Evolutionary conservation across 2,888 invertebrate species (phyloP), one percentile per base, ranked within the genome.

Genomic region (Stictocephala bisonia): DNA sequence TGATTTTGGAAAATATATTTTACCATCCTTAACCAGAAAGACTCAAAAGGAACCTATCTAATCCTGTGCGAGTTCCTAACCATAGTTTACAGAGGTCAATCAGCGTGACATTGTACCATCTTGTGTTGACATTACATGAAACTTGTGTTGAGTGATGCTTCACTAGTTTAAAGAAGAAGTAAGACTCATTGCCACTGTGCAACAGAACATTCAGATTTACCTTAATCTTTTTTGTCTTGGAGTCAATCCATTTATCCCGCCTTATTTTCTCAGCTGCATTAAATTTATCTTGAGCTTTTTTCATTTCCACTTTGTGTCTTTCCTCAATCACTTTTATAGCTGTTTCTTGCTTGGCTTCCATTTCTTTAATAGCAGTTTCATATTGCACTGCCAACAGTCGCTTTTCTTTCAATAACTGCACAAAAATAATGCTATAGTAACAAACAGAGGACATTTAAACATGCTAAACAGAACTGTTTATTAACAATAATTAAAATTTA

Each of bases 211-310:
- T 18, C 35, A 35, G 13, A 41, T 9, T 18, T n/a, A 92, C 93
- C 87, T 94, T 93, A 69, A 94, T 94, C 84, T 94, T 94, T 80
- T 93, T 91, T 2, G 94, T 94, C 83, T 93, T 94, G 72, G 90
- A 90, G 66, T 93, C 90, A 48, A 94, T 90, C 94, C 95, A 94
- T 67, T 91, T 89, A 81, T 94, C 93, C 24, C 90, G 84, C 9
- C 89, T 84, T 13, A 90, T 85, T 82, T 93, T 94, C 81, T 95
- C 94, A 0, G 92, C 91, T 26, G 92, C 93, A 24, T 89, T 86
- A 77, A 91, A 91, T 79, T 91, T 91, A 81, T 94, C 93, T 81
- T 91, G 91, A 35, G 90, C 87, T 77, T 91, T 90, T 58, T 91
- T 87, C 66, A 94, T 82, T 82, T 95, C 94, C 2, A 94, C 86